Conservation (phyloP, 2,888 invertebrate species). For the Cartodere bifasciata region DNA sequence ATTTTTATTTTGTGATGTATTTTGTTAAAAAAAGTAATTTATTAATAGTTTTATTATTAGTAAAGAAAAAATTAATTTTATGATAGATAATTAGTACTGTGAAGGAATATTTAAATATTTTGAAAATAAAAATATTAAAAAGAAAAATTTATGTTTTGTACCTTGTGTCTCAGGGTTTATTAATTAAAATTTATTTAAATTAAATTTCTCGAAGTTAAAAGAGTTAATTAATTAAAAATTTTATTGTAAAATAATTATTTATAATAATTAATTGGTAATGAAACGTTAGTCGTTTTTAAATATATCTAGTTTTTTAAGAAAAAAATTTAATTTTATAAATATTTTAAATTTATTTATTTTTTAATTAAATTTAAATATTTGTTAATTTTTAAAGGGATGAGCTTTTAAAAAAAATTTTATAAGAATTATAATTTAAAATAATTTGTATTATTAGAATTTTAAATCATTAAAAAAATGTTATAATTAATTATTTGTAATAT, state of each 20-base stretch:
- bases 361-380: conserved; percentile 27
- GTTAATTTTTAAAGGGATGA: conserved; percentile 45
- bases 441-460: conserved; percentile 46
- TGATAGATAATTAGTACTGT: conserved; percentile 47
- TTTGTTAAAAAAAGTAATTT: conserved; percentile 34
- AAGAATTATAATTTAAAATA: conserved; percentile 30
- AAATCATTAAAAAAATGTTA: conserved; percentile 37
- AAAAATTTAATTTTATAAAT: conserved; percentile 41
- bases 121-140: conserved; percentile 26
- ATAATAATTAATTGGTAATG: conserved; percentile 47
- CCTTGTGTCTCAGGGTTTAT: conserved; percentile 64
- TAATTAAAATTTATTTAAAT: conserved; percentile 34
- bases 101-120: conserved; percentile 34
- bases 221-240: conserved; percentile 44
- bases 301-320: conserved; percentile 57
- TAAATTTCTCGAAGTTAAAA: conserved; percentile 49
- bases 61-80: conserved; percentile 40
- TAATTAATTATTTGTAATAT: conserved; percentile 38
- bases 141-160: conserved; percentile 49
- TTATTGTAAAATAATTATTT: conserved; percentile 50
- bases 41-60: conserved; percentile 35
- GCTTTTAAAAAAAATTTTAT: conserved; percentile 45
- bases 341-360: conserved; percentile 23
- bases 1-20: conserved; percentile 12
- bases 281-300: conserved; percentile 53